Evolutionary conservation across 2,797 vertebrate genomes (phyloP), one percentile per base, ranked within the genome.

Genomic region (Cygnus olor): DNA sequence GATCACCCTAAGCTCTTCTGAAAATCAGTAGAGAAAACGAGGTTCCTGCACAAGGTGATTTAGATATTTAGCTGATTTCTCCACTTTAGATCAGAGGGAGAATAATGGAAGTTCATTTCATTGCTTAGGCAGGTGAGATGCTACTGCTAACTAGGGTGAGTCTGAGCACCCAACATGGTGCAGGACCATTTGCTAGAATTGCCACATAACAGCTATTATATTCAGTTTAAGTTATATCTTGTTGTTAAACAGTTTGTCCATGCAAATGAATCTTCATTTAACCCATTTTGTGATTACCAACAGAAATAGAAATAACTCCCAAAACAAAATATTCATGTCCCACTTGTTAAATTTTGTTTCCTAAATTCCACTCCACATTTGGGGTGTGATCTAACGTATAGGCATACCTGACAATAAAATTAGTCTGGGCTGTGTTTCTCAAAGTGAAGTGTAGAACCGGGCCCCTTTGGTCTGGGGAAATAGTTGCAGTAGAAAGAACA

Each of bases 331-430:
- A 25, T 32, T 54, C 11, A 42, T 27, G 6, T 6, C 3, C 44
- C 24, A 2, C 28, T 53, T n/a, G 8, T 21, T 40, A 12, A 24
- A 2, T 60, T 76, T 77, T 56, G 8, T 36, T 76, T 60, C 27
- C 53, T 65, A 44, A 85, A 65, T n/a, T 13, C 18, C 40, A 76
- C n/a, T 0, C 0, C 9, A 12, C 0, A 0, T 77, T 54, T 56
- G 10, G 16, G 30, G 8, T 66, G 16, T 30, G 22, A 54, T 36
- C 13, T 65, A 60, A 28, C 0, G 1, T 28, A 28, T 25, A 70
- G 64, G 21, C 15, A 58, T 9, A 80, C 42, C 21, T 54, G 25
- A 11, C 6, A 30, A 42, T 30, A 19, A 65, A 70, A 70, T 42
- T 28, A 6, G 1, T 10, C 45, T 71, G 45, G 51, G 58, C 21